Evolutionary conservation across 2,888 invertebrate genomes (phyloP).

Genomic region (Stenodera caucasica): DNA sequence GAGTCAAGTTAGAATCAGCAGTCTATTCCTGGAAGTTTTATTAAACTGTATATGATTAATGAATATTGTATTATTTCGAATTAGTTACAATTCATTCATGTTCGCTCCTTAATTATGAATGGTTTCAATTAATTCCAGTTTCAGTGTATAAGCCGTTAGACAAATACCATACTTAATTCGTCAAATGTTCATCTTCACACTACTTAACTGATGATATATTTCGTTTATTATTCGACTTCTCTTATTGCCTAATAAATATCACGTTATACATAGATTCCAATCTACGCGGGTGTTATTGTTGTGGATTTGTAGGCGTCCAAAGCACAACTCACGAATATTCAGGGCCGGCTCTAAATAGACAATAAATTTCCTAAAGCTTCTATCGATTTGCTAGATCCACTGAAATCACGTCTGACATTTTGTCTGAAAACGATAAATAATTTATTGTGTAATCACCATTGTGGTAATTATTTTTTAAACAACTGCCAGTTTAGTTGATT

Average conservation of each 20-base stretch:
- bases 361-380: too few relatives aligned
- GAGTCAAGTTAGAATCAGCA: constrained; percentile 12
- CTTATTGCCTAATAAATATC: constrained; percentile 4
- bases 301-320: not conserved
- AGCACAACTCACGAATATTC: not conserved
- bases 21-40: not conserved
- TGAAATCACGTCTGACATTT: too few relatives aligned
- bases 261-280: constrained; percentile 1
- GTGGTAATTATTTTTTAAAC: too few relatives aligned
- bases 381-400: too few relatives aligned
- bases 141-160: not conserved
- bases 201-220: constrained; percentile 1
- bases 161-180: not conserved
- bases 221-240: not conserved
- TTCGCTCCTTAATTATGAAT: not conserved
- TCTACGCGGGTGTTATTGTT: constrained; percentile 9
- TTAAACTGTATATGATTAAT: constrained; percentile 19
- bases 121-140: constrained; percentile 19
- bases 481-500: not conserved
- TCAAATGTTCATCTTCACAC: constrained; percentile 17
- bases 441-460: too few relatives aligned
- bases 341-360: not conserved
- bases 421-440: too few relatives aligned
- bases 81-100: constrained; percentile 18
- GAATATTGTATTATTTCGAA: constrained; percentile 16